Conservation (phyloP, 2,797 vertebrate genomes). For the Nyctalus aviator region DNA sequence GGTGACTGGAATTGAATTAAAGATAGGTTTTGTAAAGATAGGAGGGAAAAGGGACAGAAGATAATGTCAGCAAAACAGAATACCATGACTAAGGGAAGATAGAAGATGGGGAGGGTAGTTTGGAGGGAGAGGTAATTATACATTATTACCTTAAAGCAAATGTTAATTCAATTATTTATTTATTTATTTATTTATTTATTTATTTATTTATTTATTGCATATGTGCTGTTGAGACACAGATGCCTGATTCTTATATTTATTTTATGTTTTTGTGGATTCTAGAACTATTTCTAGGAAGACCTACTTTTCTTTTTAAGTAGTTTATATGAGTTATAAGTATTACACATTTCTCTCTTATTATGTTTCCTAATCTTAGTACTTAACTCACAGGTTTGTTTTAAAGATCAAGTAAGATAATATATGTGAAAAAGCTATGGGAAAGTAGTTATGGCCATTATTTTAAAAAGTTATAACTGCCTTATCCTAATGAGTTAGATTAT, state of each 20-base stretch:
- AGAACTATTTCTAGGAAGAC: constrained; percentile 8
- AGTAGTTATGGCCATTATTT: neutral
- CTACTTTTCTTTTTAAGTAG: constrained; percentile 1
- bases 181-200: no score
- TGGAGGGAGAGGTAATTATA: neutral
- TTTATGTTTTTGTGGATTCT: constrained; percentile 25
- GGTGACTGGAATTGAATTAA: neutral
- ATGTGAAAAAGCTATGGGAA: neutral
- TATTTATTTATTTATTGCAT: neutral
- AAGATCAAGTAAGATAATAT: constrained; percentile 29
- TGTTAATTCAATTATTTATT: neutral
- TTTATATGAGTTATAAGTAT: neutral
- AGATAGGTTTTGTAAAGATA: neutral
- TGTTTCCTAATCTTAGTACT: neutral
- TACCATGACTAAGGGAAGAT: neutral
- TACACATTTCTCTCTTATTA: neutral
- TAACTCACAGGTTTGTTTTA: neutral
- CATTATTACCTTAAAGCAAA: neutral
- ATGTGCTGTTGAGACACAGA: neutral
- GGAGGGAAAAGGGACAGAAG: neutral
- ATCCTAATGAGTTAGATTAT: neutral
- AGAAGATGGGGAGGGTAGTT: no score
- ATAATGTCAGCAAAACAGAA: neutral
- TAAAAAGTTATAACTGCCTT: neutral
- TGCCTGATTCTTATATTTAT: neutral